phyloP scores from a whole-genome alignment of 2,113 vertebrate species.

The Balaeniceps rex region DNA sequence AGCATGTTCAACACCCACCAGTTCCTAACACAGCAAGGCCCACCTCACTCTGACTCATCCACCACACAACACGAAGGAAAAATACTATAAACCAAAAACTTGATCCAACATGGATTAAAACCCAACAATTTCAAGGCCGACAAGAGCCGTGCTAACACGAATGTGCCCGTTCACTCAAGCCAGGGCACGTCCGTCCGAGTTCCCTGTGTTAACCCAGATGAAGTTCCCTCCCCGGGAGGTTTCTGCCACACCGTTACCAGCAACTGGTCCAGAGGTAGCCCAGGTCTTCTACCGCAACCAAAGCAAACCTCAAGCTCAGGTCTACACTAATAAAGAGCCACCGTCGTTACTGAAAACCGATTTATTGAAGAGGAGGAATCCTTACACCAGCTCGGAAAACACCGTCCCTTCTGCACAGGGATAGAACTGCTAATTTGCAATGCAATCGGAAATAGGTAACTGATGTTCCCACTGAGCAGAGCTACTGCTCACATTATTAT shows the following conservation, averaged over 20 bases:
- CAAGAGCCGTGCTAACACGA: background rate
- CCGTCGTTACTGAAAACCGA: fast-evolving
- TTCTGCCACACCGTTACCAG: background rate
- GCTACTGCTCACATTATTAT: fast-evolving
- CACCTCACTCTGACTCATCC: background rate
- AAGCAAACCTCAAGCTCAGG: background rate
- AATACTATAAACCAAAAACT: background rate
- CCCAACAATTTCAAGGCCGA: fast-evolving
- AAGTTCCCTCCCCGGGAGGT: background rate
- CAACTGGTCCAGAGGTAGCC: background rate
- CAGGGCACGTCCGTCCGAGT: fast-evolving
- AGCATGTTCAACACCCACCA: background rate
- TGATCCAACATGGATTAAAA: background rate
- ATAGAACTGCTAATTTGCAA: background rate
- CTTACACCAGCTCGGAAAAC: background rate
- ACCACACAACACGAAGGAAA: background rate
- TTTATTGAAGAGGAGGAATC: background rate
- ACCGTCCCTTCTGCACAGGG: fast-evolving
- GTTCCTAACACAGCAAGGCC: background rate
- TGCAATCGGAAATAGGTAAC: fast-evolving
- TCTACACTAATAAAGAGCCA: fast-evolving
- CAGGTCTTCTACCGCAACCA: background rate
- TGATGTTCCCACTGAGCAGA: fast-evolving
- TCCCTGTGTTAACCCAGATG: fast-evolving
- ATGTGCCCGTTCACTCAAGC: fast-evolving